These are phyloP conservation scores for Belonocnema kinseyi DNA, from an alignment of 1,140 invertebrate genomes.

Conservation along the genomic window DNA sequence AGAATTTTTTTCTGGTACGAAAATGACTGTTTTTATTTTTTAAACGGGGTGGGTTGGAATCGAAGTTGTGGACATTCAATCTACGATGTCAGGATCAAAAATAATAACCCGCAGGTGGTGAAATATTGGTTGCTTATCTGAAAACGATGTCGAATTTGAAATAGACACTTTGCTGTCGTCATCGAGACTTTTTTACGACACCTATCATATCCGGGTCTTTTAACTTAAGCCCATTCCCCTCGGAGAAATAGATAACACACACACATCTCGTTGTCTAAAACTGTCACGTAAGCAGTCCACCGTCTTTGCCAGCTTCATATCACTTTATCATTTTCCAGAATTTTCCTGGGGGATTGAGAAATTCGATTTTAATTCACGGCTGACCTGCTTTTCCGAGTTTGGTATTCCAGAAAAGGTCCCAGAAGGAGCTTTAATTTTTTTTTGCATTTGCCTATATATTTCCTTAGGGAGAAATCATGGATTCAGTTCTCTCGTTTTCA, in stretches of 20 bases:
- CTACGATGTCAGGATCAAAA: constrained; percentile 1
- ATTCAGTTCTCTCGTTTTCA: constrained; percentile 6
- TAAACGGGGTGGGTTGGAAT: neutral
- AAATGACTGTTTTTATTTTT: constrained; percentile 9
- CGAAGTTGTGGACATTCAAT: neutral
- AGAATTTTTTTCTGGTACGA: neutral
- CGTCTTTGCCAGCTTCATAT: constrained; percentile 23
- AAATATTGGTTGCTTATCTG: neutral
- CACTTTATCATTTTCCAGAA: constrained; percentile 31
- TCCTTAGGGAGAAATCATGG: constrained; percentile 2
- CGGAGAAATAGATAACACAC: constrained; percentile 11
- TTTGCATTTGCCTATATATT: neutral
- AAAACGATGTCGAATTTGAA: constrained; percentile 1
- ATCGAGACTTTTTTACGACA: constrained; percentile 10
- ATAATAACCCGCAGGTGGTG: neutral
- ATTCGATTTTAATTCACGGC: constrained; percentile 30
- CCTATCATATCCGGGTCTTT: constrained; percentile 23
- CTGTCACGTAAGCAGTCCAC: constrained; percentile 28
- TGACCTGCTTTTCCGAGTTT: constrained; percentile 19
- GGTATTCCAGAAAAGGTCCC: constrained; percentile 24
- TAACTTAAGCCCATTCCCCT: constrained; percentile 18
- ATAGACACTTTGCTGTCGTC: constrained; percentile 15
- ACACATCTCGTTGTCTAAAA: constrained; percentile 26
- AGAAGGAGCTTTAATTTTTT: constrained; percentile 14
- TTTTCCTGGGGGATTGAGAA: constrained; percentile 29